phyloP scores from a whole-genome alignment of 1,140 invertebrate genomes.

The Bombyx mandarina region DNA sequence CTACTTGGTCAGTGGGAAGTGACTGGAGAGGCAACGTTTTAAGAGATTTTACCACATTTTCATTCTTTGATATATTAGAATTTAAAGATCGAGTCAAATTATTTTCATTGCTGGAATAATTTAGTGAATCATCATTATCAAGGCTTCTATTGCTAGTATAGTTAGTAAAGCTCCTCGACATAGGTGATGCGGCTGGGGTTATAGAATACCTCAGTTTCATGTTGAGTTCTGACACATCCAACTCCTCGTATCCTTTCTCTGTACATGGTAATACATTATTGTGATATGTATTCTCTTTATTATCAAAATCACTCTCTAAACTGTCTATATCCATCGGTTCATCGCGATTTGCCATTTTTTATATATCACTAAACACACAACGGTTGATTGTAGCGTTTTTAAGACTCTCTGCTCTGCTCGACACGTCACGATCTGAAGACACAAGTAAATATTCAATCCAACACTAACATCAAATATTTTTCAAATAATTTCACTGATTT shows the following conservation, averaged over 20 bases:
- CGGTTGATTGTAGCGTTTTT: not conserved
- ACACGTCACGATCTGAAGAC: slow-evolving; percentile 19
- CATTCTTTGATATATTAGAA: slow-evolving; percentile 39
- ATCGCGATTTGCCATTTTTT: slow-evolving; percentile 46
- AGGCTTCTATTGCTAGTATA: slow-evolving; percentile 30
- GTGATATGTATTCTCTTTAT: slow-evolving; percentile 54
- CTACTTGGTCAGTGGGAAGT: slow-evolving; percentile 23
- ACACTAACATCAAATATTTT: slow-evolving; percentile 51
- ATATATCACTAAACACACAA: slow-evolving; percentile 7
- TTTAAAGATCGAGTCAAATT: slow-evolving; percentile 49
- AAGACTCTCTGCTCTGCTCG: slow-evolving; percentile 6
- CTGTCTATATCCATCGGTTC: slow-evolving; percentile 56
- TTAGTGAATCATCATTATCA: slow-evolving; percentile 26
- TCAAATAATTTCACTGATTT: slow-evolving; percentile 57
- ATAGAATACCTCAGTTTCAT: slow-evolving; percentile 59
- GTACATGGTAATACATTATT: slow-evolving; percentile 48
- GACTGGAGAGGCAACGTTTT: slow-evolving; percentile 41
- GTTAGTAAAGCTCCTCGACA: slow-evolving; percentile 54
- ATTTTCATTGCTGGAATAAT: slow-evolving; percentile 19
- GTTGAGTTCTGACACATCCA: slow-evolving; percentile 58
- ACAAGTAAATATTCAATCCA: slow-evolving; percentile 41
- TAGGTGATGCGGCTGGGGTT: slow-evolving; percentile 48
- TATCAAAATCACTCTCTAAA: slow-evolving; percentile 49
- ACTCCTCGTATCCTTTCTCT: slow-evolving; percentile 57
- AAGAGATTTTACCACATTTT: slow-evolving; percentile 26